Conservation (phyloP, 2,797 vertebrate species). For the Arnoldichthys spilopterus region DNA sequence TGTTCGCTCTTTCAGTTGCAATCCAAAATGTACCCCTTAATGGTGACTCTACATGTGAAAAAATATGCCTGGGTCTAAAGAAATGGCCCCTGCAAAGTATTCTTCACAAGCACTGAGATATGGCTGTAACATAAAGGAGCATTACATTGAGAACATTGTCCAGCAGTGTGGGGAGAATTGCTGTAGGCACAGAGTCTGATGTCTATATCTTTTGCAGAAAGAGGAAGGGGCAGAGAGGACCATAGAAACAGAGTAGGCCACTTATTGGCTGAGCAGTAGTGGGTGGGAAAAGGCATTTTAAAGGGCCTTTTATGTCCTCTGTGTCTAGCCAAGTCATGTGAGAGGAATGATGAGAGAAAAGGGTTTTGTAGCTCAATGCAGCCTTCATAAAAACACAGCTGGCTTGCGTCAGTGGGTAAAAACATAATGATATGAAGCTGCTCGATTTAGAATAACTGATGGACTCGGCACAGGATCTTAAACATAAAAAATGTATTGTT, state of each 20-base stretch:
- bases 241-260: slow-evolving; percentile 25
- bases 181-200: neutral
- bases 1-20: neutral
- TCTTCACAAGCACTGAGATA: neutral
- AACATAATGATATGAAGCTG: neutral
- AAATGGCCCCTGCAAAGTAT: neutral
- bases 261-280: slow-evolving; percentile 32
- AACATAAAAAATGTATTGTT: no score
- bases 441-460: neutral
- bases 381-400: slow-evolving; percentile 9
- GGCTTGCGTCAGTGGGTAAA: neutral
- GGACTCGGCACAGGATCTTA: no score
- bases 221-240: neutral
- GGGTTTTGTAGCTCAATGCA: neutral
- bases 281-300: slow-evolving; percentile 39
- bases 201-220: slow-evolving; percentile 8
- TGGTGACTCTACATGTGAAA: slow-evolving; percentile 2
- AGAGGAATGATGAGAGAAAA: slow-evolving; percentile 35
- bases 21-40: neutral
- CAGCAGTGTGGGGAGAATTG: slow-evolving; percentile 11
- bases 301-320: slow-evolving; percentile 52
- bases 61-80: neutral
- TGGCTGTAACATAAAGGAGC: neutral
- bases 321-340: slow-evolving; percentile 46
- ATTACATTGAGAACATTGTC: neutral